A percentile compares a stretch with the other conserved stretches of the same genome.
phyloP scores from a whole-genome alignment of 2,113 vertebrate genomes.

The Chaetodon trifascialis region DNA sequence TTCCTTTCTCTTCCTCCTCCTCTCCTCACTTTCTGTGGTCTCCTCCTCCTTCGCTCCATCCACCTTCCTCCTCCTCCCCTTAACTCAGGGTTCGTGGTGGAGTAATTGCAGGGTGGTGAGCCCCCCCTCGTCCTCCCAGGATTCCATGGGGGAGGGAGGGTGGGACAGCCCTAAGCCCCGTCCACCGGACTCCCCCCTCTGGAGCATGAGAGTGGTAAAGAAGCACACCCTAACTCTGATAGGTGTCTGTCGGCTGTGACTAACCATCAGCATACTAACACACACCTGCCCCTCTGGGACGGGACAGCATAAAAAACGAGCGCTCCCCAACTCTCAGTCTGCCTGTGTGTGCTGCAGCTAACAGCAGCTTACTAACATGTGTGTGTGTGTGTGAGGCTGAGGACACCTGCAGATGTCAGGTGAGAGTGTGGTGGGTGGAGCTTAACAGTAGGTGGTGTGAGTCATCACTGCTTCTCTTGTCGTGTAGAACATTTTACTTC shows the following conservation, averaged over 20 bases:
- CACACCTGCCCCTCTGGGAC: background rate
- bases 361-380: background rate
- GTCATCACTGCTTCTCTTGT: too few species aligned
- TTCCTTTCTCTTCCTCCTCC: slow-evolving; percentile 69
- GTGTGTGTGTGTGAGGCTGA: background rate
- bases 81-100: slow-evolving; percentile 97
- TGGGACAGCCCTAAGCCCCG: slow-evolving; percentile 93
- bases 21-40: background rate
- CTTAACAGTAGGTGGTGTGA: too few species aligned
- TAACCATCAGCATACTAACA: slow-evolving; percentile 10
- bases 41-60: slow-evolving; percentile 24
- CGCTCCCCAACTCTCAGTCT: background rate
- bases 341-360: background rate
- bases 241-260: slow-evolving; percentile 11
- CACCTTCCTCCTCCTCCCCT: slow-evolving; percentile 84
- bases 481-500: too few species aligned
- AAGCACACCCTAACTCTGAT: slow-evolving; percentile 68
- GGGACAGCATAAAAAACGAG: background rate
- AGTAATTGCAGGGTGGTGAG: slow-evolving; percentile 92
- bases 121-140: slow-evolving; percentile 96
- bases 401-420: too few species aligned
- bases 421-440: too few species aligned
- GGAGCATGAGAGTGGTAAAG: slow-evolving; percentile 97
- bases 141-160: slow-evolving; percentile 92
- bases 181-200: slow-evolving; percentile 90